Evolutionary conservation across 1,140 invertebrate genomes (phyloP), one percentile per base, ranked within the genome.

Genomic region (Holcopasites calliopsidis): DNA sequence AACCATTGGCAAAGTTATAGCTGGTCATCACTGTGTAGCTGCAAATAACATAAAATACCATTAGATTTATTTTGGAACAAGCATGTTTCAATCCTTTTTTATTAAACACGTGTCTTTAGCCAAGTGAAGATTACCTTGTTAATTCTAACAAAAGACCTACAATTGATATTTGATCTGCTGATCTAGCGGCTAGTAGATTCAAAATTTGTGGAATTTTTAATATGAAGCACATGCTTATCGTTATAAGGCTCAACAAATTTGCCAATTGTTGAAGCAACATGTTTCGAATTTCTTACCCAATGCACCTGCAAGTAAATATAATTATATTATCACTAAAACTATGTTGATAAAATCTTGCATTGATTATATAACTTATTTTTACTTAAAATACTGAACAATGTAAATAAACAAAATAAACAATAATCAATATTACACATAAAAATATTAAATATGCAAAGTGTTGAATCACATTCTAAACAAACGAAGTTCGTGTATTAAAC

Each of bases 181-280:
- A 93, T 87, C 94, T 93, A 35, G 93, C 86, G 75, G 92, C 91
- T 49, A 92, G 77, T 55, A 96, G 85, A 74, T 92, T 93, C 54
- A 94, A 85, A 77, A 96, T 95, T 91, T 96, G 95, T 3, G 95
- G 95, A 58, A 95, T 91, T 92, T 96, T 96, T 78, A 95, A 87
- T 70, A 95, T 90, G 40, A 95, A 92, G 88, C 95, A 95, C 89
- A 94, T 93, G 44, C 92, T 81, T 83, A 95, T 95, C 13, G 94
- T 95, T 28, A 95, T 88, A 11, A 94, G 84, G 86, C 95, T 95
- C 47, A 95, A 84, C 54, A 91, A 75, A 85, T 95, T 91, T 4
- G 94, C 91, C 72, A 95, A 86, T 35, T 88, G 69, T 69, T 92
- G 87, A 21, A 92, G 57, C 52, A 76, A 7, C 31, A 61, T 50